Conservation (phyloP, 2,113 vertebrate species). For the Thinocorus orbignyianus region DNA sequence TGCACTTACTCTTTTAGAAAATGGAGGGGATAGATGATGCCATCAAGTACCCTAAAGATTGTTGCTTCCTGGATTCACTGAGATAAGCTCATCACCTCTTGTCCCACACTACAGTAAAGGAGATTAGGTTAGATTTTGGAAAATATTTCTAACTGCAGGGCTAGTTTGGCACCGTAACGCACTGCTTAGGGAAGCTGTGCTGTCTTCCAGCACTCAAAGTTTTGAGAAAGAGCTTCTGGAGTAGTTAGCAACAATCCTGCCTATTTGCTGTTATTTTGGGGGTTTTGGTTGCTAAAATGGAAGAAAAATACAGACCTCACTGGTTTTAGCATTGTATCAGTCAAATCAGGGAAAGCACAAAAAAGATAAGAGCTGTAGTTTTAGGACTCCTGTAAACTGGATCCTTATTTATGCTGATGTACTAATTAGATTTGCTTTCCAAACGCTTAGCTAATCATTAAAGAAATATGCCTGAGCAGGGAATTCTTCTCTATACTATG, state of each 20-base stretch:
- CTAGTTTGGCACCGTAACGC: not conserved
- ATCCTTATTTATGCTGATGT: not conserved
- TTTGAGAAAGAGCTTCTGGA: not conserved
- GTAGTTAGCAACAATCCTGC: not conserved
- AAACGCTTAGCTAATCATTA: not conserved
- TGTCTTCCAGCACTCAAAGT: not conserved
- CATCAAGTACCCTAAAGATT: not conserved
- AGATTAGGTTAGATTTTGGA: not conserved
- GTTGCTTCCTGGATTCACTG: not conserved
- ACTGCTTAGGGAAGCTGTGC: not conserved
- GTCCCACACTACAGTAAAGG: not conserved
- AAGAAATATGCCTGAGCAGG: not conserved
- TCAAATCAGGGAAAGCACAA: not conserved
- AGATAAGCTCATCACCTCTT: not conserved
- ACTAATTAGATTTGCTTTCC: not conserved
- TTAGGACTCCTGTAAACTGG: not conserved
- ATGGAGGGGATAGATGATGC: not conserved
- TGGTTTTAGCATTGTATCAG: not conserved
- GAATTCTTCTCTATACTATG: not conserved
- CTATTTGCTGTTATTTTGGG: not conserved
- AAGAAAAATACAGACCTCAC: not conserved
- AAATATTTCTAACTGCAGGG: not conserved
- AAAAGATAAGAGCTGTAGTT: not conserved
- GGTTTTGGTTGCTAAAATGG: not conserved
- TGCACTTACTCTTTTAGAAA: not conserved